Percentiles rank a stretch among this genome's conserved stretches.
phyloP scores from a whole-genome alignment of 2,797 vertebrate species.

The Eospalax fontanierii region DNA sequence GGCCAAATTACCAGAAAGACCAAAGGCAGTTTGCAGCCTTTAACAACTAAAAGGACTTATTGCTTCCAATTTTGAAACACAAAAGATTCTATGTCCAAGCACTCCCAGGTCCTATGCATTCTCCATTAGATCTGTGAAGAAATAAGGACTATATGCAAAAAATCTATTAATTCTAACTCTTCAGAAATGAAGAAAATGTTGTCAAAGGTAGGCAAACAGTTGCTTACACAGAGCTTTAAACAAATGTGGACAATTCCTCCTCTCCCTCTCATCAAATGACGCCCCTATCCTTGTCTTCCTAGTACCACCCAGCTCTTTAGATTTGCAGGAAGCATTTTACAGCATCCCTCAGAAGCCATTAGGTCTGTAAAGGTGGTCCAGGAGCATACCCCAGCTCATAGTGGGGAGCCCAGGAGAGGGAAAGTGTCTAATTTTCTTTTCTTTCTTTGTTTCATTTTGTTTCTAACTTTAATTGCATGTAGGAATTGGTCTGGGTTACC shows the following conservation, averaged over 20 bases:
- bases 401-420: slow-evolving; percentile 26
- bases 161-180: neutral
- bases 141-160: neutral
- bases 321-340: slow-evolving; percentile 64
- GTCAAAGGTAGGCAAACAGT: neutral
- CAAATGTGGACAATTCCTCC: neutral
- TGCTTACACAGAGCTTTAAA: neutral
- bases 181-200: neutral
- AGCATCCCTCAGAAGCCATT: slow-evolving; percentile 73
- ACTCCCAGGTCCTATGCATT: neutral
- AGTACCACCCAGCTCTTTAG: neutral
- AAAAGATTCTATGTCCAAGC: slow-evolving; percentile 49
- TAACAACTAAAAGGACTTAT: slow-evolving; percentile 77
- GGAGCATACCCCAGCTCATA: neutral
- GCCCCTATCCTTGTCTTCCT: neutral
- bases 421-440: slow-evolving; percentile 61
- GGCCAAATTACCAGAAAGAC: slow-evolving; percentile 81
- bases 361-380: slow-evolving; percentile 52
- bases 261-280: slow-evolving; percentile 40
- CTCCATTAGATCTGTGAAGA: slow-evolving; percentile 14
- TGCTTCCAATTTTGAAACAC: slow-evolving; percentile 73
- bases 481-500: slow-evolving; percentile 47
- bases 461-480: slow-evolving; percentile 19
- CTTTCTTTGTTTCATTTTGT: too few relatives aligned
- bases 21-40: slow-evolving; percentile 80